Evolutionary conservation across 2,888 invertebrate species (phyloP), one percentile per base, ranked within the genome.

Genomic region (Ariolimax columbianus): DNA sequence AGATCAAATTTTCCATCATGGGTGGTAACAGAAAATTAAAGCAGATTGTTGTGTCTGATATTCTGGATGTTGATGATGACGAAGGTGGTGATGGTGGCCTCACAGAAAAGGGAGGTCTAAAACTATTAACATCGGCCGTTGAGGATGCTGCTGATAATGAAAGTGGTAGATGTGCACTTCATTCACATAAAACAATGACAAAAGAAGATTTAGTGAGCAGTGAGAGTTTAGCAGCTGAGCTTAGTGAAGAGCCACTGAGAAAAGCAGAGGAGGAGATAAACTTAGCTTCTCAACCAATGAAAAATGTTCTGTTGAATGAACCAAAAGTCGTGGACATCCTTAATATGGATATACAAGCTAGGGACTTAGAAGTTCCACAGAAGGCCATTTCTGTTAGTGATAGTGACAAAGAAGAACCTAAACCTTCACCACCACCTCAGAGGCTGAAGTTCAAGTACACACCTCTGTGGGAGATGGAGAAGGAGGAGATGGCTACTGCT

Each of bases 391-490:
- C 72, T 40, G 36, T 14, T 14, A 43, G 43, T 4, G 40, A 78
- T 55, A 55, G 23, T 55, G 19, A 55, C 40, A 63, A 30, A 14
- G 30, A 75, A 47, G 40, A 40, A 26, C n/a, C 47, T 17, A 47
- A 47, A 47, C 47, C 47, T 11, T 47, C 47, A 47, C 47, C 47
- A 11, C 47, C 47, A 11, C 75, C 78, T 17, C 33, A 80, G 68
- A 47, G 47, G 36, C 55, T 80, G 23, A 86, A 83, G 47, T 86
- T 86, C 38, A 86, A 83, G 33, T 79, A 83, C 43, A 79, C 79
- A 14, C 83, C 83, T 47, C n/a, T 82, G 11, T 86, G 82, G 80
- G 82, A 86, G 33, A 80, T 83, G 80, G 86, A 86, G 40, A 80
- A 73, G 51, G 47, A 47, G 7, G 47, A 47, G 7, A 77, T 36